Base-by-base conservation (phyloP, 37 sponge, comb jelly and placozoan genomes). In the Halichondria panicea region DNA sequence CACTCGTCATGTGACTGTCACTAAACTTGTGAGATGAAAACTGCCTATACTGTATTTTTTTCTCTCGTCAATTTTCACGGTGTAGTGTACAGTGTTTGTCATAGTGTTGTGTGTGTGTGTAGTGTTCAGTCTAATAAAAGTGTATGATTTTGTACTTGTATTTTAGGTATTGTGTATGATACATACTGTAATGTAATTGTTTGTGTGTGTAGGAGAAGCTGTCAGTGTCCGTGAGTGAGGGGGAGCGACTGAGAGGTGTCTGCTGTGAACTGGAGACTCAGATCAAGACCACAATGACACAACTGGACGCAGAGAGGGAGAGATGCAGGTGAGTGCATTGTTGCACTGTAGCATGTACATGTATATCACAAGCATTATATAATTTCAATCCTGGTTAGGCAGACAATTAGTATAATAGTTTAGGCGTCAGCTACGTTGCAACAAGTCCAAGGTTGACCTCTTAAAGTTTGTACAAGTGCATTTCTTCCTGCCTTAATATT, bases 241-340 rank as follows among this genome's bases (percentile, higher is more conserved):
- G 72, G 34, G 35, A 64, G 58, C 18, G 35, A 12, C 70, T 78
- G 43, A 41, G 19, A 22, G 4, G 34, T 7, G 55, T 67, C 42
- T 21, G 50, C 1, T 8, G 27, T 8, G 25, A 68, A 7, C 70
- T 84, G 21, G 46, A 77, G 50, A 21, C 22, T 4, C 53, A 62
- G 52, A 56, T 78, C 12, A 34, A 25, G 11, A 27, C n/a, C 12
- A 30, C 32, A 36, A 61, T 13, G 28, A 3, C n/a, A 0, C 55
- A 78, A 40, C 67, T 85, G 59, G 66, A 78, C 4, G 40, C 39
- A 4, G 86, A 85, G 67, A 85, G 42, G 41, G 25, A 64, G 9
- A 81, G 41, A 8, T 81, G 73, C 56, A 69, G 70, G 70, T 70
- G 8, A 44, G 21, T 43, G 36, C n/a, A n/a, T n/a, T n/a, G n/a